Evolutionary conservation across 2,888 invertebrate species (phyloP).

Genomic region (Acrobasis suavella): DNA sequence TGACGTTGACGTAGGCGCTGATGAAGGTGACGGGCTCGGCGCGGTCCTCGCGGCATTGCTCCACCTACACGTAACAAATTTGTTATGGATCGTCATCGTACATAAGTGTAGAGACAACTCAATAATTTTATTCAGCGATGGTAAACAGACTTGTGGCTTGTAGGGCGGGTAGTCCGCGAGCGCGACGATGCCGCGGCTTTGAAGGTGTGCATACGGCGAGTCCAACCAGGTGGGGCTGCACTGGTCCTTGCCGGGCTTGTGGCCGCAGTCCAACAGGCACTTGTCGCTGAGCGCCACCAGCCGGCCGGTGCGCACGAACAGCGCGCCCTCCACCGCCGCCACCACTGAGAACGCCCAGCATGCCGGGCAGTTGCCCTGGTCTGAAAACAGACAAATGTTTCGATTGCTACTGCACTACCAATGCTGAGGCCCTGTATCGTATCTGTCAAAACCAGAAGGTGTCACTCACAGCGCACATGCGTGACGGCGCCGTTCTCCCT

Average conservation of each 20-base stretch:
- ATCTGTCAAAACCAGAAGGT: background rate
- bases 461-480: conserved; percentile 57
- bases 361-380: conserved; percentile 59
- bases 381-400: conserved; percentile 39
- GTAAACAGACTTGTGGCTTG: conserved; percentile 43
- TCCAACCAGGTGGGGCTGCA: conserved; percentile 65
- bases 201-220: conserved; percentile 62
- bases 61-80: conserved; percentile 39
- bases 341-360: conserved; percentile 75
- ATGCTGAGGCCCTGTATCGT: background rate
- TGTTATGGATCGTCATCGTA: no score
- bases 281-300: conserved; percentile 67
- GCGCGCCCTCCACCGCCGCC: conserved; percentile 71
- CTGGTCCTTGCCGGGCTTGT: conserved; percentile 60
- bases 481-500: conserved; percentile 63
- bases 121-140: no score
- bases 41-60: conserved; percentile 47
- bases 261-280: conserved; percentile 68
- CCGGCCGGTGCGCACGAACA: conserved; percentile 55
- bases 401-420: background rate
- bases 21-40: conserved; percentile 62
- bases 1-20: conserved; percentile 65
- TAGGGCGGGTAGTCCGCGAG: conserved; percentile 56
- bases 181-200: conserved; percentile 55
- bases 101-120: no score